Evolutionary conservation across 2,888 invertebrate genomes (phyloP), one percentile per base, ranked within the genome.

Genomic region (Mimas tiliae): DNA sequence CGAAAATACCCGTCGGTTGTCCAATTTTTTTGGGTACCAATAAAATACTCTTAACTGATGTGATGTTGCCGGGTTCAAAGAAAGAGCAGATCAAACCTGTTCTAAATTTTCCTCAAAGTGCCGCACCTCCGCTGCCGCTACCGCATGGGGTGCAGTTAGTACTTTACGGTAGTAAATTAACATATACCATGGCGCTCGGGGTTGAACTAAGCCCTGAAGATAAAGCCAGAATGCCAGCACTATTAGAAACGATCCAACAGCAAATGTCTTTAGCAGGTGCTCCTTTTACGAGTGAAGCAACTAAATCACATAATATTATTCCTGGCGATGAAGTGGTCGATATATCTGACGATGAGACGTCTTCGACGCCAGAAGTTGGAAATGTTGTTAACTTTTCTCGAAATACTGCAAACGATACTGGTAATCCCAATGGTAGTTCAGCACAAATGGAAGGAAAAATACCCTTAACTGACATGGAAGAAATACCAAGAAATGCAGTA

Each of bases 11-110:
- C 2, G 34, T 73, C 6, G 69, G 76, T 33, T 78, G 69, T 70
- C 88, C 87, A 7, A 83, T 90, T 80, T 85, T 70, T 71, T 76
- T 92, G 16, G 92, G 90, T 0, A 81, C 83, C 67, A 86, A 89
- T 74, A 87, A 88, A 83, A 87, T 92, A 70, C 79, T 92, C 66
- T 70, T 92, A n/a, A 90, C 88, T n/a, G 84, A 86, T 38, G 72
- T 81, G 14, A 81, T 79, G 67, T 74, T 82, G 73, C 80, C 81
- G 14, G 1, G 66, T 27, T 12, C 69, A 68, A 64, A 68, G 72
- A 11, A 68, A 66, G 45, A 16, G 48, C 47, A 52, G 64, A 48
- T 16, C 16, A 16, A 47, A 6, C 27, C 19, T n/a, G 47, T 38
- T 8, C 34, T 14, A 19, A 65, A 48, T 6, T 7, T 7, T 34